Evolutionary conservation across 2,113 vertebrate genomes (phyloP).

Genomic region (Brachypteracias leptosomus): DNA sequence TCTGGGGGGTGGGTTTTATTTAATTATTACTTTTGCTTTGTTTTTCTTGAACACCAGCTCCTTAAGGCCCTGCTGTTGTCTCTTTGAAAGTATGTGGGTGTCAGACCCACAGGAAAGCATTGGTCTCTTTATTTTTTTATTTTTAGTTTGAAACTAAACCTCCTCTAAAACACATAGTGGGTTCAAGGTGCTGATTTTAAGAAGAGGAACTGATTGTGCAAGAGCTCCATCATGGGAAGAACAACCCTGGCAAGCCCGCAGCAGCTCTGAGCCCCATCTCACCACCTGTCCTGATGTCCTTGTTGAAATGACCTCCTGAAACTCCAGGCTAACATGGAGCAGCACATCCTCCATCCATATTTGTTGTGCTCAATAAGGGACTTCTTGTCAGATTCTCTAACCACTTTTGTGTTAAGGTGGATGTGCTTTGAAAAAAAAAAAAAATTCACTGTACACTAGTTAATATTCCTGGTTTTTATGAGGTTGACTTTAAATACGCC

Average conservation of each 20-base stretch:
- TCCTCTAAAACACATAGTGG: not conserved
- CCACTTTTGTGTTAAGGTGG: not conserved
- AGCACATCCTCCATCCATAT: fast-evolving
- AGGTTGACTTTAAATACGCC: not conserved
- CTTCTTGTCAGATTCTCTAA: not conserved
- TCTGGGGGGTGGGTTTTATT: not conserved
- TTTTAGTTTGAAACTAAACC: not conserved
- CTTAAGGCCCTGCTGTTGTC: not conserved
- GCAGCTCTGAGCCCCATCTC: fast-evolving
- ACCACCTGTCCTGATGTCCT: not conserved
- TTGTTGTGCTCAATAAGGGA: fast-evolving
- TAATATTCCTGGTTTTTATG: not conserved
- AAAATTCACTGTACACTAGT: not conserved
- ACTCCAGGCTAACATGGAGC: not conserved
- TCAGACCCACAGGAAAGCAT: not conserved
- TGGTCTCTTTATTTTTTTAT: not conserved
- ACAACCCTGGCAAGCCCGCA: not conserved
- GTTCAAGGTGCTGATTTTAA: not conserved
- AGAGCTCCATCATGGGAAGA: not conserved
- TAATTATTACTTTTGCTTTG: not conserved
- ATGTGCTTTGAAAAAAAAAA: not conserved
- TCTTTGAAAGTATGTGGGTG: not conserved
- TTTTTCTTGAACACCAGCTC: not conserved
- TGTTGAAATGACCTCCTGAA: not conserved
- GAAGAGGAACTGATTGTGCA: not conserved